Percentiles rank a stretch among this genome's conserved stretches.
These are phyloP conservation scores for Microctenopoma steveboyesi DNA, from an alignment of 2,797 vertebrate species.

Conservation along the genomic window DNA sequence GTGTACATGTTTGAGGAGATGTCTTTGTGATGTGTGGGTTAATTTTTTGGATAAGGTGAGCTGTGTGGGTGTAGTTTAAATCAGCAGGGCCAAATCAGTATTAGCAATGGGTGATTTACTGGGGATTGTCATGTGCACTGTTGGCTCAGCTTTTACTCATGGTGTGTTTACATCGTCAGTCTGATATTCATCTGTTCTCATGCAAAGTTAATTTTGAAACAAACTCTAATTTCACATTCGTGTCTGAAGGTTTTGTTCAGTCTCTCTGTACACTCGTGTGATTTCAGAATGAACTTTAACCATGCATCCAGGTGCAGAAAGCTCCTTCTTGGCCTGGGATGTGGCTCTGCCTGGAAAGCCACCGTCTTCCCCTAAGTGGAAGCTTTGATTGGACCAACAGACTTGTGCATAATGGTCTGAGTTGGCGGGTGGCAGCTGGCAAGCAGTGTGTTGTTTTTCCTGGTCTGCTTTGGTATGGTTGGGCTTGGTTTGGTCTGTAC, in stretches of 20 bases:
- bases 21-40: slow-evolving; percentile 40
- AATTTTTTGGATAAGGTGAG: slow-evolving; percentile 58
- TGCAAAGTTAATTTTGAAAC: slow-evolving; percentile 35
- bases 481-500: slow-evolving; percentile 55
- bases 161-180: slow-evolving; percentile 64
- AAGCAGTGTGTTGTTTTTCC: slow-evolving; percentile 64
- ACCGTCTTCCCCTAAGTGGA: slow-evolving; percentile 59
- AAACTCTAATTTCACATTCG: slow-evolving; percentile 31
- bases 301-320: slow-evolving; percentile 67
- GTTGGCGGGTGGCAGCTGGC: slow-evolving; percentile 70
- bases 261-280: slow-evolving; percentile 24
- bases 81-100: slow-evolving; percentile 44
- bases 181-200: slow-evolving; percentile 52
- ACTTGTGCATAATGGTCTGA: slow-evolving; percentile 55
- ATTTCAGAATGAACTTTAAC: slow-evolving; percentile 24
- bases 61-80: slow-evolving; percentile 66
- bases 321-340: slow-evolving; percentile 67
- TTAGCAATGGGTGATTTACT: slow-evolving; percentile 57
- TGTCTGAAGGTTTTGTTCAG: slow-evolving; percentile 18
- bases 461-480: slow-evolving; percentile 59
- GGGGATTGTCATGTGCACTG: slow-evolving; percentile 52
- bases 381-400: slow-evolving; percentile 62
- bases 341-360: slow-evolving; percentile 71
- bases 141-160: slow-evolving; percentile 62
- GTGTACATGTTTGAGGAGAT: slow-evolving; percentile 10